Conservation (phyloP, 2,888 invertebrate species). For the Theodoxus fluviatilis region DNA sequence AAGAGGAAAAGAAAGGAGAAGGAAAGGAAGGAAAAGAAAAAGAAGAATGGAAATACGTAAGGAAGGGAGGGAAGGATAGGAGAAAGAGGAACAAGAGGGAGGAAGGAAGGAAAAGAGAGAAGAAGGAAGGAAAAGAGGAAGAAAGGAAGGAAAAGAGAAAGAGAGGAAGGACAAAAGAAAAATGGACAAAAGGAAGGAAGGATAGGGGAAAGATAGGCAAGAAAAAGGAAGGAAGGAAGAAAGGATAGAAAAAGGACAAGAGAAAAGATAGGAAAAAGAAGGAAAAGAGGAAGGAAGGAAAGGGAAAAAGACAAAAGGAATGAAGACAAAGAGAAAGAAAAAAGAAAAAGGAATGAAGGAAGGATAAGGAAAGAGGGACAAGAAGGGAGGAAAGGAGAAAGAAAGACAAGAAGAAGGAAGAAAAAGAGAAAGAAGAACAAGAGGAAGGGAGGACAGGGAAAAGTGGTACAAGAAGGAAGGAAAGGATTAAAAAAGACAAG, state of each 20-base stretch:
- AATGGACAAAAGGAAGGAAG: background rate
- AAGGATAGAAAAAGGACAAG: background rate
- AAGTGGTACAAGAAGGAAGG: no score
- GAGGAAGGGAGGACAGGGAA: no score
- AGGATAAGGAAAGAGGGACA: constrained; percentile 2
- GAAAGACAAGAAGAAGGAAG: no score
- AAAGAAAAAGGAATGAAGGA: background rate
- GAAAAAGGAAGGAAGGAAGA: background rate
- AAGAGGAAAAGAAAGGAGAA: background rate
- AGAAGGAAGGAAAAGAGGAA: background rate
- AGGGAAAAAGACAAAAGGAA: background rate
- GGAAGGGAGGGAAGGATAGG: background rate
- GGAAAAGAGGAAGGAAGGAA: background rate
- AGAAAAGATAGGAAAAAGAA: background rate
- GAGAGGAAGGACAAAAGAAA: background rate
- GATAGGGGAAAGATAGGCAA: background rate
- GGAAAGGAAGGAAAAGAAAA: background rate
- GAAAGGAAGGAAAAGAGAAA: background rate
- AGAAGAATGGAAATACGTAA: background rate
- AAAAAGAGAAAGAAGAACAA: no score
- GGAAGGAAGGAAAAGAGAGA: background rate
- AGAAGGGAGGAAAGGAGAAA: no score
- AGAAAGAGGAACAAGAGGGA: background rate
- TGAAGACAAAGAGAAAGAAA: background rate
- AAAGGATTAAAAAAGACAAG: no score